Base-by-base conservation (phyloP, 2,113 vertebrate species). In the rat (Rattus norvegicus) region DNA sequence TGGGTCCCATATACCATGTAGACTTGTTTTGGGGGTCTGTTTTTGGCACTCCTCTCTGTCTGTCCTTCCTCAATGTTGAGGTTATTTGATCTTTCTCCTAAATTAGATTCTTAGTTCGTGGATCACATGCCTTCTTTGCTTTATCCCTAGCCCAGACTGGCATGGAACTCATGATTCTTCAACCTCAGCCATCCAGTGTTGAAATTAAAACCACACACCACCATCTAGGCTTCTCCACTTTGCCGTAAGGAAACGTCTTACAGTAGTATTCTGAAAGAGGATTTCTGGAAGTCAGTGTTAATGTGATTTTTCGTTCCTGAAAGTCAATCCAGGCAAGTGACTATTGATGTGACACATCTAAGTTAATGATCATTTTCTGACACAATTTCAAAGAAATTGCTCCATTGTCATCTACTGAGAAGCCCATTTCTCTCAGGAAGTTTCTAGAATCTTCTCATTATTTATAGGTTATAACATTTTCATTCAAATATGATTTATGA, bases 371-470 rank as follows among this genome's bases (percentile, higher is more conserved):
- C 3, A 47, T 87, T 90, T 85, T 90, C 4, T 87, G 69, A 76
- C 75, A 89, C n/a, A 85, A 73, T 86, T 90, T 79, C 96, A 69
- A 92, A 92, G 47, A 65, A n/a, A 70, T 16, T 59, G n/a, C 2
- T 94, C 11, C 36, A 43, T 30, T 59, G 26, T 84, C 39, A 63
- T 67, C 13, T 86, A 19, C 20, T 69, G 49, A 75, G 39, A 70
- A 86, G 26, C 33, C 26, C 61, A 65, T 88, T 88, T 56, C 33
- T 72, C n/a, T 88, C 9, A 20, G 14, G 39, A 88, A 67, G 30
- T 73, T 95, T 92, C 70, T 79, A 36, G 47, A 92, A 69, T 72
- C 61, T 83, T 94, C 6, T 95, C 30, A 81, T 77, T 79, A 73
- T 69, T 94, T 47, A 26, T 84, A 80, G 28, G 19, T 22, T 90